Evolutionary conservation across 35 echinoderm and acorn worm species (phyloP), one percentile per base, ranked within the genome.

Genomic region (Stichopus chloronotus): DNA sequence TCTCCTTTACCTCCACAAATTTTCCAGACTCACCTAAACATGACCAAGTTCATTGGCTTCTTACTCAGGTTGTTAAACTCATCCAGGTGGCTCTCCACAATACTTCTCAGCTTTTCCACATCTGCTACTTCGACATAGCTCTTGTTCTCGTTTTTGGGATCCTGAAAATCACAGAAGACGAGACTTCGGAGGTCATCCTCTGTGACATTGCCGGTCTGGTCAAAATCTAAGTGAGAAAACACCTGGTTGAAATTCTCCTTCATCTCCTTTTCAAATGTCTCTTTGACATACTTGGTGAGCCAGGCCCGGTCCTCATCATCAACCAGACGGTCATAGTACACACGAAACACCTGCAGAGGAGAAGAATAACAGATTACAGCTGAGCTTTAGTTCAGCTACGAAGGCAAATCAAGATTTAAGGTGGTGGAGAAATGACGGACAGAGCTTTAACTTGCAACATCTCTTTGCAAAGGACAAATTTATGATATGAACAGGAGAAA

Each of bases 131-230:
- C 97, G 12, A 98, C 86, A 78, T 98, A 98, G 74, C 92, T 98
- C 94, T 98, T 98, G 83, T 98, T 98, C 81, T 98, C 97, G 53
- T 96, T 95, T 92, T 98, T 98, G 3, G 97, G 95, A 76, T 98
- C 97, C 20, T 95, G 92, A 92, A 98, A 98, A 87, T 98, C 97
- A 19, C 97, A 98, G 95, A 96, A 98, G 63, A 98, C 81, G 9
- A 98, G 78, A 81, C 97, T 98, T 13, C 97, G 95, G 2, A 98
- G 92, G 91, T 98, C 97, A 82, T 98, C 97, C 82, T 98, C 97
- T 52, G 92, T 93, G 0, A 98, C 95, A n/a, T 93, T 96, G 11
- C 97, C 95, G 57, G 94, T 95, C 6, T 63, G 55, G 92, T 98
- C 92, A 30, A 78, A 80, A 78, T 98, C 95, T 8, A 98, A 90